phyloP scores from a whole-genome alignment of 2,113 vertebrate species.

The Micromys minutus region DNA sequence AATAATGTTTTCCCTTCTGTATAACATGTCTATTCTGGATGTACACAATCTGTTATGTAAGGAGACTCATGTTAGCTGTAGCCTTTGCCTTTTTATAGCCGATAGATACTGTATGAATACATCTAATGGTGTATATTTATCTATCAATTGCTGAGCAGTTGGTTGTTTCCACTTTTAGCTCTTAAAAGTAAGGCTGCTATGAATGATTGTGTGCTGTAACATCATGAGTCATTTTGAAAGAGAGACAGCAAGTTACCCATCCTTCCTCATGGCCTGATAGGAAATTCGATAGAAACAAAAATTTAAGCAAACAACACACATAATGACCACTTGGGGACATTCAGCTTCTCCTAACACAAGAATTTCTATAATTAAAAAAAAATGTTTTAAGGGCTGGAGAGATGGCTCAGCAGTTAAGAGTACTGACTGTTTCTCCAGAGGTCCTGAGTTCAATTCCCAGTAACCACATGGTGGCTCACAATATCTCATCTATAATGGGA shows the following conservation, averaged over 20 bases:
- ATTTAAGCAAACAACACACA: neutral
- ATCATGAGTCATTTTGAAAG: neutral
- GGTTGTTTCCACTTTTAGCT: neutral
- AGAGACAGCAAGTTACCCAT: neutral
- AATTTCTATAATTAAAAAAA: neutral
- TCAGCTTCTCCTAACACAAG: neutral
- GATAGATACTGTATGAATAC: neutral
- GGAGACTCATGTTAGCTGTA: neutral
- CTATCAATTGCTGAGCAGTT: neutral
- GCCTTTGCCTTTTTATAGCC: neutral
- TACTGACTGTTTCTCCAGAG: too few relatives aligned
- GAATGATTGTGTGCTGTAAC: neutral
- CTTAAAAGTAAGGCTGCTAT: too few relatives aligned
- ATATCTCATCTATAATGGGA: too few relatives aligned
- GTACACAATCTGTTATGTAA: neutral
- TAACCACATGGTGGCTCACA: too few relatives aligned
- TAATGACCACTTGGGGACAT: neutral
- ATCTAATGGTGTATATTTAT: neutral
- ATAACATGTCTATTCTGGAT: neutral
- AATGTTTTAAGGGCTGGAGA: too few relatives aligned
- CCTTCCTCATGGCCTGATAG: neutral
- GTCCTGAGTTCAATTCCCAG: too few relatives aligned
- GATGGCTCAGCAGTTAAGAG: too few relatives aligned
- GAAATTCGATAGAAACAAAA: neutral
- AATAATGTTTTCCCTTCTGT: neutral